These are phyloP conservation scores for Echiichthys vipera DNA, from an alignment of 2,797 vertebrate genomes.

Conservation along the genomic window DNA sequence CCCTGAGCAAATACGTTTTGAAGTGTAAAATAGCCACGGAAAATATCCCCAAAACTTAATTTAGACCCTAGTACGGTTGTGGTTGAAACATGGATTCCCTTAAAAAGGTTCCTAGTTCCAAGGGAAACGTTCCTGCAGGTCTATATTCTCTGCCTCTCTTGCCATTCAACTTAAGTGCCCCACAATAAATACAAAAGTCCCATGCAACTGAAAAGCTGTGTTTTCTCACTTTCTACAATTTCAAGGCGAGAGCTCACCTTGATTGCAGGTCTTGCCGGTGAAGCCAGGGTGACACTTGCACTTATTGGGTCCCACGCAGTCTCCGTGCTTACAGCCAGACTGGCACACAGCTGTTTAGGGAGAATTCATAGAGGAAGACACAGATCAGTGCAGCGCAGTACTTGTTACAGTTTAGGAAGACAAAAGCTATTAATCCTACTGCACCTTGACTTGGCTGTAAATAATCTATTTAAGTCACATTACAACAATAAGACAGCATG, in stretches of 20 bases:
- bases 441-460: conserved; percentile 53
- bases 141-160: too few relatives aligned
- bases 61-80: too few relatives aligned
- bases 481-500: conserved; percentile 31
- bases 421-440: conserved; percentile 68
- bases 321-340: conserved; percentile 94
- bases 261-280: conserved; percentile 97
- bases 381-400: conserved; percentile 64
- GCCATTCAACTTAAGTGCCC: conserved; percentile 12
- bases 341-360: conserved; percentile 91
- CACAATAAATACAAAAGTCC: neutral
- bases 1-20: too few relatives aligned
- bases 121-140: too few relatives aligned
- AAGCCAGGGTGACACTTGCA: conserved; percentile 97
- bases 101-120: too few relatives aligned
- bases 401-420: conserved; percentile 62
- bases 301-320: conserved; percentile 96
- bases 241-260: conserved; percentile 86
- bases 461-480: conserved; percentile 51
- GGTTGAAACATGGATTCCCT: too few relatives aligned
- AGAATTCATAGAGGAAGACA: conserved; percentile 70
- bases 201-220: conserved; percentile 17
- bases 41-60: too few relatives aligned
- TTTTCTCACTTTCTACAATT: neutral
- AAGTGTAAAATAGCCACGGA: too few relatives aligned